phyloP scores from a whole-genome alignment of 1,140 invertebrate species.

The Ericerus pela region DNA sequence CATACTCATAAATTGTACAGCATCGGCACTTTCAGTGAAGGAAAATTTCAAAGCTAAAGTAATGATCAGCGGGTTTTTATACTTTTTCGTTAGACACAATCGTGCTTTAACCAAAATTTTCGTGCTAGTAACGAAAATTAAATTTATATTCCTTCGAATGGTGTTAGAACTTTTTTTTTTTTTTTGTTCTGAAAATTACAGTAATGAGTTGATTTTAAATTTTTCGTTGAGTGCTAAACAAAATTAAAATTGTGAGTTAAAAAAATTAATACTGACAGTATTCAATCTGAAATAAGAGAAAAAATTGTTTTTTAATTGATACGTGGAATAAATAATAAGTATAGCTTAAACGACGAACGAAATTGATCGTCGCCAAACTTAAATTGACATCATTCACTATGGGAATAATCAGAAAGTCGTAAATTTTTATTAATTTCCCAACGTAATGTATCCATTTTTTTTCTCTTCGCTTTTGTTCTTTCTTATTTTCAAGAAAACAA shows the following conservation, averaged over 20 bases:
- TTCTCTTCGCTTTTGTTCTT: neutral
- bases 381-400: too few relatives aligned
- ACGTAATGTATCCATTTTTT: too few relatives aligned
- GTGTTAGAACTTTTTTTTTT: neutral
- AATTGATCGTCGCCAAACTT: too few relatives aligned
- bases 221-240: too few relatives aligned
- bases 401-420: too few relatives aligned
- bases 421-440: too few relatives aligned
- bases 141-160: neutral
- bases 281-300: too few relatives aligned
- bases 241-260: neutral
- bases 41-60: slow-evolving; percentile 76
- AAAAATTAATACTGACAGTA: neutral
- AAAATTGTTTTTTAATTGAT: too few relatives aligned
- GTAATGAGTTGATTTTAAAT: too few relatives aligned
- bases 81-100: neutral
- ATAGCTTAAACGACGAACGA: too few relatives aligned
- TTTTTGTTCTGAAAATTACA: too few relatives aligned
- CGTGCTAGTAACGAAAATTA: neutral
- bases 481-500: neutral
- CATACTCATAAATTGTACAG: slow-evolving; percentile 75
- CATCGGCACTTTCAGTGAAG: slow-evolving; percentile 68
- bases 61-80: slow-evolving; percentile 13
- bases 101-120: neutral
- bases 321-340: too few relatives aligned